Conservation (phyloP, 2,113 vertebrate genomes). For the Addax nasomaculatus region DNA sequence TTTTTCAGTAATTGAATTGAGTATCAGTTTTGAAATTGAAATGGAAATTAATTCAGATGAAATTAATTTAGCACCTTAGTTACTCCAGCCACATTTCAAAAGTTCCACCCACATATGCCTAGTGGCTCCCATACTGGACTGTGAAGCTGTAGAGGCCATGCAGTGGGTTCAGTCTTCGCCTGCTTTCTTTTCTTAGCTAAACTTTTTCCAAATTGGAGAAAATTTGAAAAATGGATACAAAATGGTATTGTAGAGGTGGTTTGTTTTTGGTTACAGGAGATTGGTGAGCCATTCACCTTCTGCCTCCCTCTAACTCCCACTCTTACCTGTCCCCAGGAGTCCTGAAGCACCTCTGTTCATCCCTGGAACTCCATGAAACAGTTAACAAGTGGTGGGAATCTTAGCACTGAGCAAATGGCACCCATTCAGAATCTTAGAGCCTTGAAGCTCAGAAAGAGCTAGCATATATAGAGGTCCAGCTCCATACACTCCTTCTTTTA, state of each 20-base stretch:
- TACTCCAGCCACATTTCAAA: not conserved
- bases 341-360: not conserved
- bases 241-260: not conserved
- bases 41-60: not conserved
- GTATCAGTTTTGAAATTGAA: not conserved
- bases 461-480: not conserved
- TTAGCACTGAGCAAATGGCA: not conserved
- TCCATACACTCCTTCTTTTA: not conserved
- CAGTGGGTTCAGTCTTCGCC: not conserved
- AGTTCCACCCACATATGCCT: not conserved
- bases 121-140: not conserved
- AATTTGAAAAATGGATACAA: not conserved
- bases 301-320: not conserved
- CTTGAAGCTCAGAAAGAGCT: not conserved
- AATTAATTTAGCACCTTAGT: not conserved
- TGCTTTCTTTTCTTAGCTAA: not conserved
- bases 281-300: not conserved
- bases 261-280: not conserved
- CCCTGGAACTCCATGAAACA: not conserved
- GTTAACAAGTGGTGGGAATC: not conserved
- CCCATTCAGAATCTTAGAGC: not conserved
- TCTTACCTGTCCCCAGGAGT: not conserved
- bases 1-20: constrained; percentile 8
- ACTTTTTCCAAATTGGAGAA: not conserved
- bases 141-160: not conserved